These are phyloP conservation scores for Manis crassicaudata DNA, from an alignment of 2,797 vertebrate genomes.

Conservation along the genomic window DNA sequence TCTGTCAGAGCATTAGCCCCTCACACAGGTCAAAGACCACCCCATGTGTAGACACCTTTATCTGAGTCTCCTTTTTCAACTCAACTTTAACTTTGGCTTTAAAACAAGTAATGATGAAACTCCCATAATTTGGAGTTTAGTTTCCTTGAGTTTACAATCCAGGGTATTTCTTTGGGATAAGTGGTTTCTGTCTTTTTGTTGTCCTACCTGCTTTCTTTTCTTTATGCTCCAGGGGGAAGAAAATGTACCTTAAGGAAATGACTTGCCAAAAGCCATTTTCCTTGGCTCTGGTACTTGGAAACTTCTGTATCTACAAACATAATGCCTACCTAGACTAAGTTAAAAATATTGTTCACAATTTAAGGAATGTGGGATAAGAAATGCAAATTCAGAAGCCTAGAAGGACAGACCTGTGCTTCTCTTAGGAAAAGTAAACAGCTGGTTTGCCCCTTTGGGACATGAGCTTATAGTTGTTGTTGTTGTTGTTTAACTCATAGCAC, in stretches of 20 bases:
- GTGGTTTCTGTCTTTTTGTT: constrained; percentile 40
- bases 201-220: constrained; percentile 37
- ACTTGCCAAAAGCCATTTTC: neutral
- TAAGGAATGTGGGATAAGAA: neutral
- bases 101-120: neutral
- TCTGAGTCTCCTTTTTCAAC: neutral
- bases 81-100: constrained; percentile 20
- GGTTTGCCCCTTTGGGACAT: neutral
- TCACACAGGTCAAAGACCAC: constrained; percentile 17
- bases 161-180: constrained; percentile 1
- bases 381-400: neutral
- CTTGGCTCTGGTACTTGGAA: constrained; percentile 31
- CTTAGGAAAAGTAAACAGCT: neutral
- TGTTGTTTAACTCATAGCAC: constrained; percentile 16
- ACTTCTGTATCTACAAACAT: constrained; percentile 24
- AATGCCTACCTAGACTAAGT: constrained; percentile 1
- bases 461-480: neutral
- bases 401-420: neutral
- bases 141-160: constrained; percentile 28
- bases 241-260: constrained; percentile 44
- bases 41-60: neutral
- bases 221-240: neutral
- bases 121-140: neutral
- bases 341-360: constrained; percentile 42
- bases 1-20: neutral